A percentile compares a stretch with the other conserved stretches of the same genome.
These are phyloP conservation scores for Irena cyanogastra DNA, from an alignment of 2,113 vertebrate species.

Conservation along the genomic window DNA sequence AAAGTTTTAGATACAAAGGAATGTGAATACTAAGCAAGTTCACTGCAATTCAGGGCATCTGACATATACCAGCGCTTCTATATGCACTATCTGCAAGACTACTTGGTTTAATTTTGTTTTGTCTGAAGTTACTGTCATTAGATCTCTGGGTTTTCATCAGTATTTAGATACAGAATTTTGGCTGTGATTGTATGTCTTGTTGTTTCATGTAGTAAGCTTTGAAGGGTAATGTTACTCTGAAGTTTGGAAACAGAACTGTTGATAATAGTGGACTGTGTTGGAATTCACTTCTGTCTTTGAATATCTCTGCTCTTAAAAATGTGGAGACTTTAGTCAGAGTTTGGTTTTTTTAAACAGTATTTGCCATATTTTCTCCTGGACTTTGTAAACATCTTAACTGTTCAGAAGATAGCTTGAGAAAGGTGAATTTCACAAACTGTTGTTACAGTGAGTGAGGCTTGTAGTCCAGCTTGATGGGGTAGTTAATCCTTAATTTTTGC, in stretches of 20 bases:
- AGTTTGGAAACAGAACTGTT: neutral
- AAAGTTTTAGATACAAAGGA: neutral
- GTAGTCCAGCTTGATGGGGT: neutral
- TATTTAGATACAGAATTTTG: neutral
- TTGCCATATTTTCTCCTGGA: neutral
- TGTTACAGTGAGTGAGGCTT: neutral
- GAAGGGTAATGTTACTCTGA: neutral
- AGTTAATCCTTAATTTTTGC: neutral
- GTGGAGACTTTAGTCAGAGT: neutral
- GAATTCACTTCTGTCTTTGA: neutral
- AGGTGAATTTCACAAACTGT: neutral
- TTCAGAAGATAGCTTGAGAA: neutral
- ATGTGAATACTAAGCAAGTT: neutral
- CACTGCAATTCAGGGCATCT: neutral
- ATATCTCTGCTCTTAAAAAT: neutral
- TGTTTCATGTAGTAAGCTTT: neutral
- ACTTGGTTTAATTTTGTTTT: neutral
- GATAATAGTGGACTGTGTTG: neutral
- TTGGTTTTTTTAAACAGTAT: neutral
- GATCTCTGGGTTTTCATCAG: neutral
- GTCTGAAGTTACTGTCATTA: neutral
- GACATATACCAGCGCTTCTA: accelerated
- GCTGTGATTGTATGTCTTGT: neutral
- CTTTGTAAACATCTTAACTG: neutral
- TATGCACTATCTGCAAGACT: neutral